Evolutionary conservation across 2,797 vertebrate genomes (phyloP), one percentile per base, ranked within the genome.

Genomic region (Urophycis tenuis): DNA sequence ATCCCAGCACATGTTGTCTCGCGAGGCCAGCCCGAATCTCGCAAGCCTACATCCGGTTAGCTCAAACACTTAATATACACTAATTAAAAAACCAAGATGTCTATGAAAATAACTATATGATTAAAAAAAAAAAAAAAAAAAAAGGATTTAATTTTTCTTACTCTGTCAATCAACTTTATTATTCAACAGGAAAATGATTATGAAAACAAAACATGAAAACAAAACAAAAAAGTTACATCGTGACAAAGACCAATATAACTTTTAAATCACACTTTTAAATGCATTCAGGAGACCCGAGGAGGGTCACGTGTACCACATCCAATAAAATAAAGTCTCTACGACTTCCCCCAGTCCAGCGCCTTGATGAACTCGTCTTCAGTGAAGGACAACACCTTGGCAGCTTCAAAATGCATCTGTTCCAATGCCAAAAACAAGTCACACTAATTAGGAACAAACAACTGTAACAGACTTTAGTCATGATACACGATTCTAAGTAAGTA

Each of bases 291-390:
- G 10, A 25, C 2, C 53, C n/a, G 53, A 53, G 14, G 49, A n/a
- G 49, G 19, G 49, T 22, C 49, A 19, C 17, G 14, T 49, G 49
- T 7, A 2, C n/a, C 25, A 8, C 8, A 60, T 31, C 12, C 30
- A 15, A 70, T 29, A 30, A 31, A 30, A 70, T 30, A 5, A 32
- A 32, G 32, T 9, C 3, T 80, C 85, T 88, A 94, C 0, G 90
- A 82, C 79, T 91, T 94, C 78, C 92, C 94, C 96, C 96, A 99
- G 80, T 99, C 96, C 15, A 99, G 91, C 81, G 95, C 94, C 89
- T 95, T 98, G 92, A 95, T 93, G 84, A 99, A 99, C 87, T 99
- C 97, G 0, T 97, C 96, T 90, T 99, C 97, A 2, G 95, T 96
- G 81, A 99, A 98, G n/a, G 95, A 96, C 76, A 99, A 91, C 94